Evolutionary conservation across 1,140 invertebrate genomes (phyloP).

Genomic region (Anastatus disparis): DNA sequence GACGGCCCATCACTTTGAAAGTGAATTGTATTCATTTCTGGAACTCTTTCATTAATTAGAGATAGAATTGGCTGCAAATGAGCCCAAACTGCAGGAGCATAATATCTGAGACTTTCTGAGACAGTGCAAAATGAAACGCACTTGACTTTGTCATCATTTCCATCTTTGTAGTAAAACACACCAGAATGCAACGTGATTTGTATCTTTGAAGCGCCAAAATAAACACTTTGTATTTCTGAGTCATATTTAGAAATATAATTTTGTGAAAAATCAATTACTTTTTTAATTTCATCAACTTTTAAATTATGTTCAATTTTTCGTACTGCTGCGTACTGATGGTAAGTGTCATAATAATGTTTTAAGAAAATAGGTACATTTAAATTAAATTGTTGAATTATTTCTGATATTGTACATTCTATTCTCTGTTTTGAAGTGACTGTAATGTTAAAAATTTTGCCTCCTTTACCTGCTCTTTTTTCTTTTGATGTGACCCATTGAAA

Average conservation of each 20-base stretch:
- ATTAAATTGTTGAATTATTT: conserved; percentile 29
- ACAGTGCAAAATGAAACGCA: conserved; percentile 45
- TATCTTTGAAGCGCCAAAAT: conserved; percentile 51
- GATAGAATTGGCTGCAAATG: conserved; percentile 46
- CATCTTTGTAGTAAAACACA: too few relatives aligned
- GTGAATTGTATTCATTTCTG: conserved; percentile 41
- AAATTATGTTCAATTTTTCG: conserved; percentile 50
- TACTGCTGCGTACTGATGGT: conserved; percentile 46
- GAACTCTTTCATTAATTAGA: neutral
- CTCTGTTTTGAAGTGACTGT: neutral
- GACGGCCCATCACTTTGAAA: conserved; percentile 44
- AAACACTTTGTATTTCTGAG: conserved; percentile 52
- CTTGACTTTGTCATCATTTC: too few relatives aligned
- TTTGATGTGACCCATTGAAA: too few relatives aligned
- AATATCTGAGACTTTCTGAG: conserved; percentile 19
- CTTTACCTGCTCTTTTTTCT: too few relatives aligned
- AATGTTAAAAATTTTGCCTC: too few relatives aligned
- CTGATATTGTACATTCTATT: conserved; percentile 12
- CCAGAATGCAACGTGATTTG: neutral
- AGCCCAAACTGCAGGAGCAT: conserved; percentile 40
- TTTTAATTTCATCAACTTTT: neutral
- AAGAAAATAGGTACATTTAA: conserved; percentile 37
- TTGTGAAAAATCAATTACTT: conserved; percentile 56
- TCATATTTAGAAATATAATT: conserved; percentile 55
- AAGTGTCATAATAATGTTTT: conserved; percentile 37